Evolutionary conservation across 1,140 invertebrate genomes (phyloP).

Genomic region (Lethrus apterus): DNA sequence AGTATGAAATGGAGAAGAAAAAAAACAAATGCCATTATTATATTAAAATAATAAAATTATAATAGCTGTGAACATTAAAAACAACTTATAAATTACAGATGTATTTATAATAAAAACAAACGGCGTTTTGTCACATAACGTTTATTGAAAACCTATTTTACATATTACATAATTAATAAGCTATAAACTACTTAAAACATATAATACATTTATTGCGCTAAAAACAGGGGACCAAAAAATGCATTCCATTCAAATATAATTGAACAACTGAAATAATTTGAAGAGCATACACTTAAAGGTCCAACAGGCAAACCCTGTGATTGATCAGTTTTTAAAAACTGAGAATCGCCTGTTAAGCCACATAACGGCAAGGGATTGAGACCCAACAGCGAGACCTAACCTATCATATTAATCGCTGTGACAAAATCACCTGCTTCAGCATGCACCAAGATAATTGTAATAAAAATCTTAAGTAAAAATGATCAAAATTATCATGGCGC

Average conservation of each 20-base stretch:
- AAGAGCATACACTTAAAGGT: not conserved
- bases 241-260: too few species aligned
- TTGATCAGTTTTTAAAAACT: not conserved
- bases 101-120: too few species aligned
- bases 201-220: not conserved
- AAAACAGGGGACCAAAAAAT: not conserved
- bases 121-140: too few species aligned
- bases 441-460: not conserved
- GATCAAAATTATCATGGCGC: not conserved
- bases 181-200: not conserved
- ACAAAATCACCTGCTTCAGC: conserved; percentile 9
- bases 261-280: not conserved
- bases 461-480: not conserved
- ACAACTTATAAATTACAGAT: too few species aligned
- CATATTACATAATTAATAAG: not conserved
- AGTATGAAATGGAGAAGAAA: too few species aligned
- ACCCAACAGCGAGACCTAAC: conserved; percentile 11
- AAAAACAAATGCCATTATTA: too few species aligned
- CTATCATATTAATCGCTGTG: conserved; percentile 9
- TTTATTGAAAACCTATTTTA: too few species aligned
- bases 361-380: conserved; percentile 6
- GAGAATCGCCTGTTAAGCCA: conserved; percentile 16
- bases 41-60: too few species aligned
- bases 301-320: conserved; percentile 16
- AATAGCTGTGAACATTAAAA: too few species aligned